Conservation (phyloP, 2,113 vertebrate species). For the Odobenus rosmarus region DNA sequence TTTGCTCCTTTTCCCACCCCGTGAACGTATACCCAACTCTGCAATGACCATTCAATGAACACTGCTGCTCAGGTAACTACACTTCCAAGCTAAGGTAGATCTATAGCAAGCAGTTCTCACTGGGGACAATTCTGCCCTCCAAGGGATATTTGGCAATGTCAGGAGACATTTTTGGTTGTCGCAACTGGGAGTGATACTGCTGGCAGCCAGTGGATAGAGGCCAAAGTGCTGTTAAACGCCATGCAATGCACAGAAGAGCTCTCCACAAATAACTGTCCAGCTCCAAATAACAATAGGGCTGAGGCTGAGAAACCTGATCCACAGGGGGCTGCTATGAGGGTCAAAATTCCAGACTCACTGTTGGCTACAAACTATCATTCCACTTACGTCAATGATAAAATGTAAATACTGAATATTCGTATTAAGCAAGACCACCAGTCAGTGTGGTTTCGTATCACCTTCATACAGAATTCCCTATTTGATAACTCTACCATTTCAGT, state of each 20-base stretch:
- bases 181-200: not conserved
- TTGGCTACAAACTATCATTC: not conserved
- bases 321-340: not conserved
- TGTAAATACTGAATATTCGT: not conserved
- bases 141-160: not conserved
- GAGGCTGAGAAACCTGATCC: not conserved
- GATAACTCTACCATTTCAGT: not conserved
- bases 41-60: not conserved
- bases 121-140: not conserved
- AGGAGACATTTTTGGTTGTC: not conserved
- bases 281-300: not conserved
- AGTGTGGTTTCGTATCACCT: not conserved
- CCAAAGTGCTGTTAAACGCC: not conserved
- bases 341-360: not conserved
- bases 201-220: not conserved
- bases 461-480: constrained; percentile 14
- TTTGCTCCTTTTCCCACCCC: not conserved
- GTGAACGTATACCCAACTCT: not conserved
- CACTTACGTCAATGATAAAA: constrained; percentile 26
- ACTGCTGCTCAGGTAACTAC: not conserved
- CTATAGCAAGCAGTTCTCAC: not conserved
- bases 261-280: not conserved
- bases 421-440: constrained; percentile 10
- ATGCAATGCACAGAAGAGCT: not conserved
- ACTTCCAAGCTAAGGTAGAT: not conserved